Evolutionary conservation across 2,888 invertebrate genomes (phyloP).

Genomic region (Microctonus brassicae): DNA sequence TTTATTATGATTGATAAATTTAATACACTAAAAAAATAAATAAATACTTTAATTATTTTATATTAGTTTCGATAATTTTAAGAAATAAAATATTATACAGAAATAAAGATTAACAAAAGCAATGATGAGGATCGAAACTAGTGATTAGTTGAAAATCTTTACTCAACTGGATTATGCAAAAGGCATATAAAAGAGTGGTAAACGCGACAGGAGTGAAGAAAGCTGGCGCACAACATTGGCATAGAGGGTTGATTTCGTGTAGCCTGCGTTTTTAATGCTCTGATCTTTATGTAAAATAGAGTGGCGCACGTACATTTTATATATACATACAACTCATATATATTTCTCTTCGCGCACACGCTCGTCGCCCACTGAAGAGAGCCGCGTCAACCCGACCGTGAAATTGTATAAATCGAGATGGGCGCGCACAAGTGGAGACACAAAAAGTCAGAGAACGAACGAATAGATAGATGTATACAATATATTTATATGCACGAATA

Average conservation of each 20-base stretch:
- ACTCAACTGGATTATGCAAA: conserved; percentile 23
- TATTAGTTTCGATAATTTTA: not conserved
- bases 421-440: conserved; percentile 54
- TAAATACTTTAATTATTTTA: not conserved
- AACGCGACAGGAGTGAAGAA: conserved; percentile 11
- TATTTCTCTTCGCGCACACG: conserved; percentile 35
- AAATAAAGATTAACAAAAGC: conserved; percentile 33
- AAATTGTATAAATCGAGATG: conserved; percentile 69
- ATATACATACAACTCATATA: conserved; percentile 1
- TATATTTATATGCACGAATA: conserved; percentile 1
- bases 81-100: conserved; percentile 9
- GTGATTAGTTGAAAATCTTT: conserved; percentile 23
- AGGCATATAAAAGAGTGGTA: conserved; percentile 23
- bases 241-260: conserved; percentile 62
- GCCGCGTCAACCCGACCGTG: conserved; percentile 66
- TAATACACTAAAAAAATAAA: too few relatives aligned
- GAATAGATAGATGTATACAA: conserved; percentile 38
- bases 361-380: conserved; percentile 49
- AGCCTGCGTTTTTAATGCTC: conserved; percentile 69
- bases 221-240: conserved; percentile 30
- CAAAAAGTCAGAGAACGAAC: conserved; percentile 52
- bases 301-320: conserved; percentile 49
- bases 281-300: conserved; percentile 69
- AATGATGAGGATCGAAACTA: not conserved
- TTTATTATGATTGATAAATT: too few relatives aligned